phyloP scores from a whole-genome alignment of 2,113 vertebrate genomes.

The Cairina moschata region DNA sequence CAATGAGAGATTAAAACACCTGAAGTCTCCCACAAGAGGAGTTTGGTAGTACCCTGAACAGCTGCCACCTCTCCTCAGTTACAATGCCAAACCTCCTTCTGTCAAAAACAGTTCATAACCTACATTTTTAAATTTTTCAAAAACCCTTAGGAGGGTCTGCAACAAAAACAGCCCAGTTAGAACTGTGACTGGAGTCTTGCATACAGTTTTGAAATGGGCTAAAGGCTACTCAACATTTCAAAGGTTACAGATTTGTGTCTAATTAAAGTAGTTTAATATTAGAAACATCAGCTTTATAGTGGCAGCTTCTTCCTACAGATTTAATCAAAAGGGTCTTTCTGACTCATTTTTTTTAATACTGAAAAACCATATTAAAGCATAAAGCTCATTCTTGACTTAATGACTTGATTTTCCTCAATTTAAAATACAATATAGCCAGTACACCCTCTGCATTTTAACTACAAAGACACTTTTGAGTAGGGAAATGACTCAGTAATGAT shows the following conservation, averaged over 20 bases:
- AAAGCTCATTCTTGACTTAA: background rate
- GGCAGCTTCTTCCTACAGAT: background rate
- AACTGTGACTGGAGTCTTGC: background rate
- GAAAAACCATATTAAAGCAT: background rate
- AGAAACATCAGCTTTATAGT: background rate
- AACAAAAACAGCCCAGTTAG: background rate
- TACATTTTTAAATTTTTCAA: background rate
- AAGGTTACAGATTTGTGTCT: background rate
- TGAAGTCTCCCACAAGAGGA: background rate
- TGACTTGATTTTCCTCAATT: background rate
- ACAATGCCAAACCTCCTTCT: background rate
- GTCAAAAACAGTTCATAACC: background rate
- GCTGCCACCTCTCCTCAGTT: background rate
- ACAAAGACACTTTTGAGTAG: background rate
- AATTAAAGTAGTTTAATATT: background rate
- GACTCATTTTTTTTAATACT: background rate
- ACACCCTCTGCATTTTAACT: background rate
- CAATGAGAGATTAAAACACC: background rate
- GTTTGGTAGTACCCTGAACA: background rate
- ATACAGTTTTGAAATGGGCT: background rate
- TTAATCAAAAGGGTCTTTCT: background rate
- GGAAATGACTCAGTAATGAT: background rate
- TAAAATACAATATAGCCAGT: background rate
- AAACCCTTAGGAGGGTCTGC: background rate
- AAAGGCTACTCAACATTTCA: background rate